A percentile compares a stretch with the other conserved stretches of the same genome.
phyloP scores from a whole-genome alignment of 2,888 invertebrate species.

The Pachymerium ferrugineum region DNA sequence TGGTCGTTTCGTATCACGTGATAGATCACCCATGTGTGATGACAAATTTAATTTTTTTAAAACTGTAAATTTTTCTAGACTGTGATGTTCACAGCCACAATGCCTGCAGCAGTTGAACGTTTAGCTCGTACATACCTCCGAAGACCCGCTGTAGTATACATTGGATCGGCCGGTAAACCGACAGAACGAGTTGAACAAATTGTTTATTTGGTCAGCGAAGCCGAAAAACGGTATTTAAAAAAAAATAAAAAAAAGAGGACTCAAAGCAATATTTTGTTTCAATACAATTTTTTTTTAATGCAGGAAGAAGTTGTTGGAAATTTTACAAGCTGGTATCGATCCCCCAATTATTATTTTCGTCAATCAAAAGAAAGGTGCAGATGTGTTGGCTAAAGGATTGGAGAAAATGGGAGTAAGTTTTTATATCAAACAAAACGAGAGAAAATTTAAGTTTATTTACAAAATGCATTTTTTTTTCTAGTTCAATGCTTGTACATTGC shows the following conservation, averaged over 20 bases:
- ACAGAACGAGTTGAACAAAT: slow-evolving; percentile 97
- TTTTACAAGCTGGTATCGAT: slow-evolving; percentile 81
- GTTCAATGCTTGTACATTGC: slow-evolving; percentile 94
- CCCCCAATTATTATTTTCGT: slow-evolving; percentile 99
- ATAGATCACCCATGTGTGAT: not conserved
- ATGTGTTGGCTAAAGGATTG: slow-evolving; percentile 91
- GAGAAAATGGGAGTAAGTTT: slow-evolving; percentile 78
- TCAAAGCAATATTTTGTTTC: not conserved
- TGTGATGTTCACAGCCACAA: slow-evolving; percentile 99
- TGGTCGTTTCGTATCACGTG: too few relatives aligned
- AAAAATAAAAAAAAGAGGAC: not conserved
- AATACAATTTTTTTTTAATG: slow-evolving; percentile 27
- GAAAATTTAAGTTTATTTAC: slow-evolving; percentile 6
- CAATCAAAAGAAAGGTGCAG: slow-evolving; percentile 99
- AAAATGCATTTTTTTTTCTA: slow-evolving; percentile 41
- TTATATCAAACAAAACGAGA: not conserved
- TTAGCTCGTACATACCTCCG: slow-evolving; percentile 89
- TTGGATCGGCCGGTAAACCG: slow-evolving; percentile 93
- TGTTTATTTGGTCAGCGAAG: slow-evolving; percentile 89
- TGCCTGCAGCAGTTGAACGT: slow-evolving; percentile 97
- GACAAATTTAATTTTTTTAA: not conserved
- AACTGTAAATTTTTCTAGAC: slow-evolving; percentile 63
- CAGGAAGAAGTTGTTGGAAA: slow-evolving; percentile 84
- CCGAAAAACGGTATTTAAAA: slow-evolving; percentile 68
- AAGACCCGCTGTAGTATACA: slow-evolving; percentile 94